Conservation (phyloP, 2,113 vertebrate genomes). For the Furnarius figulus region DNA sequence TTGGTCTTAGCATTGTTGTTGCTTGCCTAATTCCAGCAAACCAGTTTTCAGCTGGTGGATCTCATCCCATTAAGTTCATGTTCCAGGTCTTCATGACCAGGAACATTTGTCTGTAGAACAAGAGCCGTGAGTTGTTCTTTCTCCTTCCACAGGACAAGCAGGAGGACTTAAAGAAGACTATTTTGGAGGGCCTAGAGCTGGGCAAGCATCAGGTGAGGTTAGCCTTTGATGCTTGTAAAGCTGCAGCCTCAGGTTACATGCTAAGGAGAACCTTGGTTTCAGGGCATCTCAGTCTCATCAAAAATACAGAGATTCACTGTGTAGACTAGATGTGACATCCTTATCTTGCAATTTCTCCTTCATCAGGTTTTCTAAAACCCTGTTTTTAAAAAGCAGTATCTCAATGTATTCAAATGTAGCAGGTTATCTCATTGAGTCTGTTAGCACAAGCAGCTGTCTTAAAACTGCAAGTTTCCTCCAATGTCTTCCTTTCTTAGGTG, state of each 20-base stretch:
- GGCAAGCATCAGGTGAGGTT: conserved; percentile 70
- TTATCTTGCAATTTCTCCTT: neutral
- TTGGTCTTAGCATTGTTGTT: neutral
- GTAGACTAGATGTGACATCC: neutral
- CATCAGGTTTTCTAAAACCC: neutral
- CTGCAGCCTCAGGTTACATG: conserved; percentile 51
- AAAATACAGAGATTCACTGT: neutral
- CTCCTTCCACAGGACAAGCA: conserved; percentile 72
- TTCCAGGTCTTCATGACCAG: conserved; percentile 70
- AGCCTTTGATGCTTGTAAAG: conserved; percentile 71
- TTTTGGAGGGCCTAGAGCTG: conserved; percentile 71
- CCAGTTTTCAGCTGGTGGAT: conserved; percentile 13
- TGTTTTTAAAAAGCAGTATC: neutral
- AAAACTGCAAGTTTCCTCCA: neutral
- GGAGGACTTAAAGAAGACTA: conserved; percentile 62
- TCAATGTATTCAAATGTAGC: neutral
- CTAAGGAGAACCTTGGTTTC: conserved; percentile 25
- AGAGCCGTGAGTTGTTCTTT: conserved; percentile 72
- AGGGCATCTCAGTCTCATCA: conserved; percentile 21
- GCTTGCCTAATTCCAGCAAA: neutral
- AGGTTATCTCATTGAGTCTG: neutral
- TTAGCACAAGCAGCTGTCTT: neutral
- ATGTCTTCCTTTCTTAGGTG: neutral
- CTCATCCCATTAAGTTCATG: neutral
- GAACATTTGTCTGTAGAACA: conserved; percentile 45